Evolutionary conservation across 2,113 vertebrate species (phyloP).

Genomic region (Phainopepla nitens): DNA sequence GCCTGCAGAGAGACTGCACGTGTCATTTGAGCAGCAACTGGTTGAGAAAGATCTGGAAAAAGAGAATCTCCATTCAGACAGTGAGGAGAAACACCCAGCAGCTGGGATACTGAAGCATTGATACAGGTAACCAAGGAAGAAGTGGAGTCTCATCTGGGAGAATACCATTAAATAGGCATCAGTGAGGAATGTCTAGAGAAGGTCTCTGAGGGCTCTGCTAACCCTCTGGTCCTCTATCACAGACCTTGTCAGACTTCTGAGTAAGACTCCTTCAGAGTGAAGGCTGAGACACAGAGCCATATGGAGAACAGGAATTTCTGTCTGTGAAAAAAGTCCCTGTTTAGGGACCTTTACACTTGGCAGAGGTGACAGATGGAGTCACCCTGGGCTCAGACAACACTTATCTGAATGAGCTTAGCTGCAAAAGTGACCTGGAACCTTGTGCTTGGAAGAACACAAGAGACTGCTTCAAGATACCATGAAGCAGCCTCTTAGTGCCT

Average conservation of each 20-base stretch:
- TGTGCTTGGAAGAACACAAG: neutral
- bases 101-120: neutral
- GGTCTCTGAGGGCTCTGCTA: neutral
- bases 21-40: neutral
- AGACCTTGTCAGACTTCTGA: neutral
- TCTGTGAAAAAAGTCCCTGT: neutral
- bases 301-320: neutral
- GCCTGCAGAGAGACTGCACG: neutral
- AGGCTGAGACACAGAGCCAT: neutral
- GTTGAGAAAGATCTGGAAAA: neutral
- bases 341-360: neutral
- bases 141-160: neutral
- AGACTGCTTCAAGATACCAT: neutral
- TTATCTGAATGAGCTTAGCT: neutral
- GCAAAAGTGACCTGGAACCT: neutral
- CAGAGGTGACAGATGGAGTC: neutral
- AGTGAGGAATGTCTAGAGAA: neutral
- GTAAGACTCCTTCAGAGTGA: neutral
- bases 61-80: neutral
- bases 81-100: neutral
- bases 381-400: neutral
- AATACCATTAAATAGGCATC: neutral
- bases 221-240: neutral
- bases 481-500: neutral
- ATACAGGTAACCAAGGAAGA: neutral